Evolutionary conservation across 2,797 vertebrate genomes (phyloP), one percentile per base, ranked within the genome.

Genomic region (Netta rufina): DNA sequence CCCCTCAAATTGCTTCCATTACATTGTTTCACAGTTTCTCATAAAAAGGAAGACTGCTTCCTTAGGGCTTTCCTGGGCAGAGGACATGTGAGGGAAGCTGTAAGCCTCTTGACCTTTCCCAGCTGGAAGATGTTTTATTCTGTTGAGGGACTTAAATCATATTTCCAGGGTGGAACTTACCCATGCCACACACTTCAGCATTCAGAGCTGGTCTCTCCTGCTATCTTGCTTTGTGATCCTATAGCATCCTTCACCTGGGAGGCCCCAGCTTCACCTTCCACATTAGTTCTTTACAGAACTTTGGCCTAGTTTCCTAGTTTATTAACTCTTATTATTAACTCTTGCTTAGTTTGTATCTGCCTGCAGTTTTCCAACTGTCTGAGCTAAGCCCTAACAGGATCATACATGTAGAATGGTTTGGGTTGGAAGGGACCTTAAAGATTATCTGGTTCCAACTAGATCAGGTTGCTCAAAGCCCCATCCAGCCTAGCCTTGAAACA

Each of bases 121-220:
- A 73, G 39, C 15, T 56, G 81, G 62, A 47, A 77, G 54, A 19
- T 33, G 9, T 47, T 86, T 81, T 38, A 45, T 43, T 36, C 30
- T 32, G n/a, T 13, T 15, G 62, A 78, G 30, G 61, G 22, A 12
- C 47, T 77, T 20, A 61, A 49, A 22, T 77, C 12, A 6, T 2
- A 0, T 28, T 75, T 73, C 33, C 60, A 8, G 4, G 13, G 8
- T 57, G 49, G 19, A 43, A 53, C 21, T 30, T 18, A 25, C 36
- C 51, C 33, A 3, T 1, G 2, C 13, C 4, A 7, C 32, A 21
- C 22, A 1, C 30, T 8, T 20, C 28, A 7, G 9, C 4, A 16
- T 36, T n/a, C 69, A 91, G 28, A 92, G 39, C 41, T 58, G 33
- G 30, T 58, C 47, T 62, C 38, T 76, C 32, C 47, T 32, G 28